Evolutionary conservation across 2,888 invertebrate species (phyloP).

Genomic region (Matsumyia berberina): DNA sequence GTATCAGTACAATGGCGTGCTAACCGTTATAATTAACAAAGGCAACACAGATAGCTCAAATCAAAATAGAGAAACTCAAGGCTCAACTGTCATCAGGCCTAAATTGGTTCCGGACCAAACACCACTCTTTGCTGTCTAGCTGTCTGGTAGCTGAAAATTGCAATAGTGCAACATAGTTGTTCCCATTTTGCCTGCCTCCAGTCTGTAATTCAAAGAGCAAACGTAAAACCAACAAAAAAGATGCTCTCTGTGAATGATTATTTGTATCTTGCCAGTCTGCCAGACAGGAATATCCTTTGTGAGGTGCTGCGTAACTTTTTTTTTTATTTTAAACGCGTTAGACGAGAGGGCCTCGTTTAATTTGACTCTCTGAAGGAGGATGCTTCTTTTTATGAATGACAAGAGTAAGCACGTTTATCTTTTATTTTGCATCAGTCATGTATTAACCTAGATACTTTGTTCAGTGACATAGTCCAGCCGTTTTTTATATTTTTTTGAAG

Average conservation of each 20-base stretch:
- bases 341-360: slow-evolving; percentile 24
- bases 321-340: slow-evolving; percentile 12
- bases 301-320: slow-evolving; percentile 10
- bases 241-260: slow-evolving; percentile 45
- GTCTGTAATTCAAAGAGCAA: slow-evolving; percentile 44
- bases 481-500: slow-evolving; percentile 12
- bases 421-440: slow-evolving; percentile 1
- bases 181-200: slow-evolving; percentile 18
- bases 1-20: slow-evolving; percentile 44
- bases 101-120: slow-evolving; percentile 34
- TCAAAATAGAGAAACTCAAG: background rate
- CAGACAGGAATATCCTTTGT: slow-evolving; percentile 38
- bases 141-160: slow-evolving; percentile 27
- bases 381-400: background rate
- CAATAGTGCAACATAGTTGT: slow-evolving; percentile 22
- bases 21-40: background rate
- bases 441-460: slow-evolving; percentile 51
- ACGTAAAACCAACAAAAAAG: slow-evolving; percentile 11
- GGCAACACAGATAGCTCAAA: background rate
- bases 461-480: slow-evolving; percentile 55
- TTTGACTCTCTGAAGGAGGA: slow-evolving; percentile 10
- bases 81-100: slow-evolving; percentile 13
- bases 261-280: slow-evolving; percentile 53
- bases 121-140: slow-evolving; percentile 20
- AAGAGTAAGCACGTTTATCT: background rate